Percentiles rank a stretch among this genome's conserved stretches.
Conservation (phyloP, 2,888 invertebrate genomes). For the Eupithecia centaureata region DNA sequence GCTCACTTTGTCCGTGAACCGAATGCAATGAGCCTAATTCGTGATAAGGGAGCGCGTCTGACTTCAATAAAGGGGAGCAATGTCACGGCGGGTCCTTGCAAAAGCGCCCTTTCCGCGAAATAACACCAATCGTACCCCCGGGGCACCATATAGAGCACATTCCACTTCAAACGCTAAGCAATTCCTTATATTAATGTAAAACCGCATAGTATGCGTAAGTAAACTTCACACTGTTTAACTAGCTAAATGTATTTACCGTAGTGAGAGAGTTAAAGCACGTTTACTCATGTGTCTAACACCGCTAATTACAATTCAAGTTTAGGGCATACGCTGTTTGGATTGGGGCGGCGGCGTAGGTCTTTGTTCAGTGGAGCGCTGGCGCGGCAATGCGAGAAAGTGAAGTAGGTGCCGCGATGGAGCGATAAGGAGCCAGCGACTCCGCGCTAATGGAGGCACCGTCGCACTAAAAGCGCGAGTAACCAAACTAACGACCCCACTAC, state of each 20-base stretch:
- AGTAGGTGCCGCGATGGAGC: slow-evolving; percentile 40
- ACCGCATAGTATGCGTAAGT: slow-evolving; percentile 29
- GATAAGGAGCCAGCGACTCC: slow-evolving; percentile 49
- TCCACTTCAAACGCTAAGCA: slow-evolving; percentile 23
- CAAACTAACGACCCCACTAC: slow-evolving; percentile 58
- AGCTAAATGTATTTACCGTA: slow-evolving; percentile 47
- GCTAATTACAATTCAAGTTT: slow-evolving; percentile 48
- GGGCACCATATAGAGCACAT: slow-evolving; percentile 42
- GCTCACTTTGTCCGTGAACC: slow-evolving; percentile 75
- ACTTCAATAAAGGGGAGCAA: slow-evolving; percentile 73
- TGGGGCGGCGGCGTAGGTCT: slow-evolving; percentile 37
- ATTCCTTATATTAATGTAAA: slow-evolving; percentile 30
- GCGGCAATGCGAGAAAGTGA: slow-evolving; percentile 25
- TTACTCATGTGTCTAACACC: slow-evolving; percentile 45
- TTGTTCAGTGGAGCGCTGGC: slow-evolving; percentile 46
- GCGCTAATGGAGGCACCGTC: slow-evolving; percentile 56
- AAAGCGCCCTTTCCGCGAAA: slow-evolving; percentile 46
- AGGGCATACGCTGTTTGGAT: slow-evolving; percentile 42
- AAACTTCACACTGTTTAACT: slow-evolving; percentile 35
- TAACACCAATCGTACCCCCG: slow-evolving; percentile 62
- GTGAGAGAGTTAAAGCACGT: slow-evolving; percentile 44
- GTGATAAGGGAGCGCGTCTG: slow-evolving; percentile 73
- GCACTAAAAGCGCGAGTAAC: slow-evolving; percentile 55
- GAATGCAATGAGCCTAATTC: slow-evolving; percentile 75
- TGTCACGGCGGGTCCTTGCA: slow-evolving; percentile 62